A percentile compares a stretch with the other conserved stretches of the same genome.
These are phyloP conservation scores for Ancistrus triradiatus DNA, from an alignment of 2,113 vertebrate genomes.

Conservation along the genomic window DNA sequence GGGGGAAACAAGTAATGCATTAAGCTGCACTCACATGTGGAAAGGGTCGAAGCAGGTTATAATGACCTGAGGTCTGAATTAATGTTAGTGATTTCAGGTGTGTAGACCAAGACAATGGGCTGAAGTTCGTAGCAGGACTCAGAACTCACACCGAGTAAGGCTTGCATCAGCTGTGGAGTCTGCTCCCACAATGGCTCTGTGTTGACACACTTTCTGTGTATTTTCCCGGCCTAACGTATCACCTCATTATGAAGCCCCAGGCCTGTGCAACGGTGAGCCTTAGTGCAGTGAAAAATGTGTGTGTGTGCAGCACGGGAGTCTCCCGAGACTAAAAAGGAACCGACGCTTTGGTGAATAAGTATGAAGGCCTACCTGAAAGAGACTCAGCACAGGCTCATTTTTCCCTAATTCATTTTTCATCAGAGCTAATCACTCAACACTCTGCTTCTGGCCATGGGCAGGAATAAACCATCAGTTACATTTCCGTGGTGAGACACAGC, in stretches of 20 bases:
- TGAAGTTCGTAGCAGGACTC: not conserved
- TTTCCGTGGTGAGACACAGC: constrained; percentile 4
- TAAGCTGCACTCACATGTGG: not conserved
- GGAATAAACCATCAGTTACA: constrained; percentile 8
- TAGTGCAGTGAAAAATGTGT: not conserved
- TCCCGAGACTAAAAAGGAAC: not conserved
- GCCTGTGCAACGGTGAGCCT: not conserved
- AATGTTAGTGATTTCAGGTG: not conserved
- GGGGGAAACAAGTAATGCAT: not conserved
- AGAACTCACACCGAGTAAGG: no score
- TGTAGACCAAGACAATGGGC: not conserved
- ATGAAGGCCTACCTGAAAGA: not conserved
- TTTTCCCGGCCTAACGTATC: not conserved
- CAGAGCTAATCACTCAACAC: not conserved
- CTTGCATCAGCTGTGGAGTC: not conserved
- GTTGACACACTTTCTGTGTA: not conserved
- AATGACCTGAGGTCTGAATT: not conserved
- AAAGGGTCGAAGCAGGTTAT: not conserved
- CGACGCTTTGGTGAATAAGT: not conserved
- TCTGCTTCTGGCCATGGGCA: constrained; percentile 1
- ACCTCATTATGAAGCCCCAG: not conserved
- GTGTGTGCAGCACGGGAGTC: not conserved
- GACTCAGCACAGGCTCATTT: not conserved
- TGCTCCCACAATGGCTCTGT: not conserved
- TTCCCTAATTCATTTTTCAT: not conserved